Evolutionary conservation across 1,140 invertebrate species (phyloP).

Genomic region (Pseudomyrmex concolor): DNA sequence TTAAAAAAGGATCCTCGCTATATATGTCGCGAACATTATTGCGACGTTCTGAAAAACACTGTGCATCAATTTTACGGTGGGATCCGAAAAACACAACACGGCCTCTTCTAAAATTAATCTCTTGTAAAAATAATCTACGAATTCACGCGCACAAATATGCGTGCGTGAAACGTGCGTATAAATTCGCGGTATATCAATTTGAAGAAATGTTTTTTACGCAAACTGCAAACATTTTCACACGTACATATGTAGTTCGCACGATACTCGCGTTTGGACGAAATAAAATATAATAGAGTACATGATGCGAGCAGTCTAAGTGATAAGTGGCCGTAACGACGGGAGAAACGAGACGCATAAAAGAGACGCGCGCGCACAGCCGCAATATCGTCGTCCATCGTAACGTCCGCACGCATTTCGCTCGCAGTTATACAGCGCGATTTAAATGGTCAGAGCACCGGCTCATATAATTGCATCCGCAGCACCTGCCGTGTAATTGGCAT

Average conservation of each 20-base stretch:
- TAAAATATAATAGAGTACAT: constrained; percentile 39
- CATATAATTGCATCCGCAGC: constrained; percentile 6
- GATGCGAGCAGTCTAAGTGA: constrained; percentile 11
- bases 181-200: not conserved
- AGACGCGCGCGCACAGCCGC: not conserved
- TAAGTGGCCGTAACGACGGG: constrained; percentile 41
- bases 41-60: not conserved
- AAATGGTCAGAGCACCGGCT: not conserved
- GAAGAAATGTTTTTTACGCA: not conserved
- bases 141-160: not conserved
- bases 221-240: not conserved
- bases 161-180: not conserved
- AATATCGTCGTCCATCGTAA: constrained; percentile 37
- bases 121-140: constrained; percentile 7
- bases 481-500: constrained; percentile 19
- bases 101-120: not conserved
- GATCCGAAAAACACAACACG: not conserved
- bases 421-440: not conserved
- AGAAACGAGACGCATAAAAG: constrained; percentile 46
- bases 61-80: constrained; percentile 5
- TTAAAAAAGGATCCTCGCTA: constrained; percentile 25
- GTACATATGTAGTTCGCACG: not conserved
- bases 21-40: constrained; percentile 7
- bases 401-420: constrained; percentile 15
- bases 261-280: constrained; percentile 13